Conservation (phyloP, 2,888 invertebrate species). For the Drosophila niveifrons region DNA sequence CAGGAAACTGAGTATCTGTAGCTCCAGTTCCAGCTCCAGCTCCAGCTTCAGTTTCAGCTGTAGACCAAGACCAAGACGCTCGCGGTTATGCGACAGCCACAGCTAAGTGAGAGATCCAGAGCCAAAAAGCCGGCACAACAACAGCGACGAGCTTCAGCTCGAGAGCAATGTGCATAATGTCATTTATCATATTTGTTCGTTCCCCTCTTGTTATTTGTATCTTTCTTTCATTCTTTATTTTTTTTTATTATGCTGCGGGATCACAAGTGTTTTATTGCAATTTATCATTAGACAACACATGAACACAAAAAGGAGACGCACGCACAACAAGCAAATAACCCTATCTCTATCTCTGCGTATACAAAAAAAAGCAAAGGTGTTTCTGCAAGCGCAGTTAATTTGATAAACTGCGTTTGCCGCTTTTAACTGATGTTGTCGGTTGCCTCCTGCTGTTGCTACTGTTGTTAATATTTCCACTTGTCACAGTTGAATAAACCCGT, state of each 20-base stretch:
- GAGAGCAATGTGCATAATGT: conserved; percentile 65
- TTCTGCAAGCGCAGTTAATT: conserved; percentile 61
- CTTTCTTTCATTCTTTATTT: conserved; percentile 17
- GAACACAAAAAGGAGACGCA: conserved; percentile 34
- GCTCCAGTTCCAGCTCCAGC: conserved; percentile 10
- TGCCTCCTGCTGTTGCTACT: conserved; percentile 27
- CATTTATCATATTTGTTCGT: conserved; percentile 82
- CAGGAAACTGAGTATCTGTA: conserved; percentile 45
- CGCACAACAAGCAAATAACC: conserved; percentile 59
- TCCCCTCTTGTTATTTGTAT: conserved; percentile 38
- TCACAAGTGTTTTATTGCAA: conserved; percentile 84
- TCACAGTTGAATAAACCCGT: conserved; percentile 36
- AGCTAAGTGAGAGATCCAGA: conserved; percentile 54
- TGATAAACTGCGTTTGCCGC: conserved; percentile 75
- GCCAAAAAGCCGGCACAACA: conserved; percentile 59
- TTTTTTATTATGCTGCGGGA: conserved; percentile 45
- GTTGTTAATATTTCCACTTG: conserved; percentile 48
- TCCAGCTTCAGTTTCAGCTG: conserved; percentile 4
- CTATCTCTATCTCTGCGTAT: background rate
- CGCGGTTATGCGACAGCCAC: conserved; percentile 68
- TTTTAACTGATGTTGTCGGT: conserved; percentile 66
- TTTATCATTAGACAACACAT: conserved; percentile 80
- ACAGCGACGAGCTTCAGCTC: conserved; percentile 5
- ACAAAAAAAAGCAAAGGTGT: conserved; percentile 28
- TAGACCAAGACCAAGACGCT: conserved; percentile 45